These are phyloP conservation scores for Sisyra terminalis DNA, from an alignment of 2,888 invertebrate genomes.

Conservation along the genomic window DNA sequence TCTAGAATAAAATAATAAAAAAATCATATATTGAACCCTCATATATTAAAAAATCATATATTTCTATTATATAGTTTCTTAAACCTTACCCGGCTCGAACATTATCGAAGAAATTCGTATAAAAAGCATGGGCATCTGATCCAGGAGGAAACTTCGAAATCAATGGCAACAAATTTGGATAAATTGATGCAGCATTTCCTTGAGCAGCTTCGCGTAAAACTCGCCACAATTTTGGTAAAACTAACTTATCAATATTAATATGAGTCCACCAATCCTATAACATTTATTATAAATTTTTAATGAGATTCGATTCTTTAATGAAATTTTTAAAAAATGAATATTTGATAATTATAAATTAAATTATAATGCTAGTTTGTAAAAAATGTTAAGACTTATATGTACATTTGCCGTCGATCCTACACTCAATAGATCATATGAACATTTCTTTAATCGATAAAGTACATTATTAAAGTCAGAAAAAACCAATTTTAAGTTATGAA, in stretches of 20 bases:
- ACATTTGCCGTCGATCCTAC: no score
- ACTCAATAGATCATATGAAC: no score
- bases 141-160: conserved; percentile 48
- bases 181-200: conserved; percentile 57
- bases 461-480: no score
- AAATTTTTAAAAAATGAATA: not conserved
- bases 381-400: no score
- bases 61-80: conserved; percentile 4
- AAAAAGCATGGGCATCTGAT: conserved; percentile 35
- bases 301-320: no score
- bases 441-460: no score
- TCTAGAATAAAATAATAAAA: conserved; percentile 25
- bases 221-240: conserved; percentile 52
- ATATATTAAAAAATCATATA: conserved; percentile 3
- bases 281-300: conserved; percentile 11
- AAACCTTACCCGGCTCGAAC: conserved; percentile 43
- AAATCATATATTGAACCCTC: not conserved
- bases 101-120: conserved; percentile 48
- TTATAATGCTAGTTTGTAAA: no score
- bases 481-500: no score
- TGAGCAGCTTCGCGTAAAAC: conserved; percentile 54
- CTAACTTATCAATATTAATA: conserved; percentile 55
- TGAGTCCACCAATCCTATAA: conserved; percentile 52
- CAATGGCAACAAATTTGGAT: conserved; percentile 59
- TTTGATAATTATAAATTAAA: not conserved